A percentile compares a stretch with the other conserved stretches of the same genome.
Conservation (phyloP, 2,113 vertebrate genomes). For the Scatophagus argus region DNA sequence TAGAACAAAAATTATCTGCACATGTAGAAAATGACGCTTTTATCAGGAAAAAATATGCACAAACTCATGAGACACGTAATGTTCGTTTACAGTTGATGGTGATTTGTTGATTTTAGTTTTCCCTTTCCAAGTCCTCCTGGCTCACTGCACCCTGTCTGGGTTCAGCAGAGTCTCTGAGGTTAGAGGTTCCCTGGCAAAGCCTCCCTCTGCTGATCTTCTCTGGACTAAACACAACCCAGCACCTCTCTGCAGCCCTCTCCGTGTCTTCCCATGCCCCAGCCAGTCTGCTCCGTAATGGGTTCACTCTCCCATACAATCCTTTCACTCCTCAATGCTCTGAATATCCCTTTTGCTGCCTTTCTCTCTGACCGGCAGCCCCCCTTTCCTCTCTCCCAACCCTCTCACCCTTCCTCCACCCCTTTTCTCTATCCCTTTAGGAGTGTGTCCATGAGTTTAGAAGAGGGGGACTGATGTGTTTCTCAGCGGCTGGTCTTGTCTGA, state of each 20-base stretch:
- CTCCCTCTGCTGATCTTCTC: constrained; percentile 54
- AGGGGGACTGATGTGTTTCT: constrained; percentile 68
- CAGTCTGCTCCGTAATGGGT: constrained; percentile 70
- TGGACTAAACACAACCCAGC: constrained; percentile 55
- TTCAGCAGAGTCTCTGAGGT: constrained; percentile 34
- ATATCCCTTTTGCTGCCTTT: constrained; percentile 74
- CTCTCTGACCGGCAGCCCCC: constrained; percentile 58
- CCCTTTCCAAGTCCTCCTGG: constrained; percentile 8
- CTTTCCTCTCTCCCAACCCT: constrained; percentile 3
- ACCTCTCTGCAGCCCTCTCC: constrained; percentile 60
- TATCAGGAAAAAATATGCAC: background rate
- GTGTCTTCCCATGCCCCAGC: constrained; percentile 76
- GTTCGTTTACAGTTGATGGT: background rate
- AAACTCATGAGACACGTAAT: background rate
- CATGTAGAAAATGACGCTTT: too few species aligned
- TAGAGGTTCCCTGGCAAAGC: constrained; percentile 64
- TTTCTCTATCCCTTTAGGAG: constrained; percentile 65
- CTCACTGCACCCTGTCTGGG: constrained; percentile 41
- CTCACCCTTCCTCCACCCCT: constrained; percentile 51
- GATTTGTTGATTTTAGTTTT: constrained; percentile 9
- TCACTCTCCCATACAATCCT: constrained; percentile 79
- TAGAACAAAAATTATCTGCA: too few species aligned
- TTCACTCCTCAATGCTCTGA: constrained; percentile 74
- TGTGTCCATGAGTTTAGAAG: constrained; percentile 61
- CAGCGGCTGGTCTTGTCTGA: constrained; percentile 72